Percentiles rank a stretch among this genome's conserved stretches.
phyloP scores from a whole-genome alignment of 1,140 invertebrate species.

The Drosophila novamexicana region DNA sequence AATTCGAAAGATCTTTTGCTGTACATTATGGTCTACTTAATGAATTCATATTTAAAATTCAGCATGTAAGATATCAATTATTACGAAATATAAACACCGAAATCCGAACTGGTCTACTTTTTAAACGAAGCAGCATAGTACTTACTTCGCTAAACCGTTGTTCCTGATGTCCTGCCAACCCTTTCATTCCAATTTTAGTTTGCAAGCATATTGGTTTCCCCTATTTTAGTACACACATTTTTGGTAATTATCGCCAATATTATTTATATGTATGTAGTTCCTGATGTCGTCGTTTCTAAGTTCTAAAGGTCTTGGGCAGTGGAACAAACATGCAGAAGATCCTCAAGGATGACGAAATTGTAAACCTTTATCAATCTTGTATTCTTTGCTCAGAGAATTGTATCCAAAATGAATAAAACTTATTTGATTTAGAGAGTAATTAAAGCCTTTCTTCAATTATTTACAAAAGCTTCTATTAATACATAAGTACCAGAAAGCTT shows the following conservation, averaged over 20 bases:
- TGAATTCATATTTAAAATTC: constrained; percentile 75
- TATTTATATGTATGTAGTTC: constrained; percentile 64
- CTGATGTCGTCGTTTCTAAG: constrained; percentile 69
- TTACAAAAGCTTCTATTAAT: too few relatives aligned
- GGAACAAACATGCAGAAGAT: constrained; percentile 63
- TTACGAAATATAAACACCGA: constrained; percentile 80
- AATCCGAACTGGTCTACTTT: constrained; percentile 63
- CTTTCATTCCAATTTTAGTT: constrained; percentile 40
- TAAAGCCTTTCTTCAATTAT: constrained; percentile 47
- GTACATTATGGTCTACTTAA: constrained; percentile 79
- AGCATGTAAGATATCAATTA: constrained; percentile 80
- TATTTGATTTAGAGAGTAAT: constrained; percentile 79
- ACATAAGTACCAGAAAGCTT: too few relatives aligned
- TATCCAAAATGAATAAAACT: constrained; percentile 74
- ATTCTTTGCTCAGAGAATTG: constrained; percentile 79
- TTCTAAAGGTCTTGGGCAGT: constrained; percentile 67
- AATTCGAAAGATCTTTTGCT: constrained; percentile 66
- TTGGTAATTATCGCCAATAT: constrained; percentile 55
- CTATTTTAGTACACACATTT: constrained; percentile 2
- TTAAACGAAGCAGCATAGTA: constrained; percentile 47
- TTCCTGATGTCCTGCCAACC: constrained; percentile 30
- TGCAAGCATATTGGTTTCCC: constrained; percentile 39
- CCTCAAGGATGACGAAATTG: constrained; percentile 75
- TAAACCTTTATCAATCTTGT: constrained; percentile 79
- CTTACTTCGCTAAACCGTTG: constrained; percentile 23